Conservation (phyloP, 2,888 invertebrate genomes). For the Stenichneumon culpator region DNA sequence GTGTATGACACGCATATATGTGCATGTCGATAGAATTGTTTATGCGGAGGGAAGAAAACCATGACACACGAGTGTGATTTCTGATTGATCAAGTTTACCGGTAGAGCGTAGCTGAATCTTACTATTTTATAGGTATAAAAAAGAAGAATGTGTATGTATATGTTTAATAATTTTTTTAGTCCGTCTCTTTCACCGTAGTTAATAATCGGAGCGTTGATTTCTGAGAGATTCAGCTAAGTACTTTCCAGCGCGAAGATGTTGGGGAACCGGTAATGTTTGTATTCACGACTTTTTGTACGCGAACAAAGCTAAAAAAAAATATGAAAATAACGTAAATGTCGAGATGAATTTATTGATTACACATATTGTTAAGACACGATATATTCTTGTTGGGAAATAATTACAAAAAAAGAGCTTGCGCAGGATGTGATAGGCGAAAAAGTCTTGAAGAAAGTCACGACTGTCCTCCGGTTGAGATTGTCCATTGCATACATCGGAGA, state of each 20-base stretch:
- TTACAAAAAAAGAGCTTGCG: slow-evolving; percentile 59
- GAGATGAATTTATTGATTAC: slow-evolving; percentile 64
- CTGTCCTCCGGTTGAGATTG: slow-evolving; percentile 48
- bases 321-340: slow-evolving; percentile 49
- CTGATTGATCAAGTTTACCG: slow-evolving; percentile 61
- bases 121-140: slow-evolving; percentile 61
- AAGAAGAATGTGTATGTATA: slow-evolving; percentile 57
- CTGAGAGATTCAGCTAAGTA: slow-evolving; percentile 42
- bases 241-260: slow-evolving; percentile 38
- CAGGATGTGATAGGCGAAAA: slow-evolving; percentile 61
- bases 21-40: slow-evolving; percentile 60
- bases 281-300: slow-evolving; percentile 66
- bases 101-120: slow-evolving; percentile 63
- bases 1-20: slow-evolving; percentile 39
- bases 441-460: slow-evolving; percentile 43
- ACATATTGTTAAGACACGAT: slow-evolving; percentile 63
- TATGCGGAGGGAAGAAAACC: slow-evolving; percentile 61
- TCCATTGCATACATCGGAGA: slow-evolving; percentile 46
- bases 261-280: slow-evolving; percentile 58
- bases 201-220: slow-evolving; percentile 49
- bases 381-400: slow-evolving; percentile 67
- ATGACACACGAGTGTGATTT: slow-evolving; percentile 68
- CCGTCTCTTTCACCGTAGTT: slow-evolving; percentile 45
- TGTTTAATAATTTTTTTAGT: slow-evolving; percentile 54
- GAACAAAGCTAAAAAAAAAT: slow-evolving; percentile 38